Conservation (phyloP, 2,113 vertebrate species). For the Tupaia chinensis region DNA sequence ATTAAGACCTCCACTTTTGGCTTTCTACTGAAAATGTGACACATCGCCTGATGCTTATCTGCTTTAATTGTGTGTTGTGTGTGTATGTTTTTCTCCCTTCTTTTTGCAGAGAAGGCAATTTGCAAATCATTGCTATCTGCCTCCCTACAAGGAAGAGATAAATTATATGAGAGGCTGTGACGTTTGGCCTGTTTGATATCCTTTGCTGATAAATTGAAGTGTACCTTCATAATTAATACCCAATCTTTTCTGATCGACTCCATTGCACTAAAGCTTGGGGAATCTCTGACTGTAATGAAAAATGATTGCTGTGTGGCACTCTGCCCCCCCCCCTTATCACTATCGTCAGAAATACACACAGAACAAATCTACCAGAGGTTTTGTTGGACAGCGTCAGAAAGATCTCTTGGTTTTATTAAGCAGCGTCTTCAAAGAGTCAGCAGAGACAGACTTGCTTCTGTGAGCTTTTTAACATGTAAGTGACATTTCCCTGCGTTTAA, state of each 20-base stretch:
- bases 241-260: conserved; percentile 83
- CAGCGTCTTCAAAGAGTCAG: conserved; percentile 70
- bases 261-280: conserved; percentile 56
- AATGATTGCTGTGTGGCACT: conserved; percentile 70
- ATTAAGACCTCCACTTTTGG: conserved; percentile 89
- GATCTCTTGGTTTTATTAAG: conserved; percentile 65
- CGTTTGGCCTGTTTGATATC: conserved; percentile 86
- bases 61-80: conserved; percentile 88
- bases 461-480: conserved; percentile 69
- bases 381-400: conserved; percentile 53
- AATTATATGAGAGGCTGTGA: conserved; percentile 85
- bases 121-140: conserved; percentile 87
- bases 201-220: conserved; percentile 87
- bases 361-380: conserved; percentile 38
- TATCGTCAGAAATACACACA: conserved; percentile 17
- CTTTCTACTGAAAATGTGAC: conserved; percentile 87
- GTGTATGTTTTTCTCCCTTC: conserved; percentile 67
- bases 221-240: conserved; percentile 88
- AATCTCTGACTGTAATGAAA: conserved; percentile 78
- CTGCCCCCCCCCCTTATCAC: neutral
- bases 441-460: conserved; percentile 70
- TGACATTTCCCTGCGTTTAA: conserved; percentile 77
- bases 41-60: conserved; percentile 88
- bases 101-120: conserved; percentile 88
- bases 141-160: conserved; percentile 87